These are phyloP conservation scores for Pan troglodytes DNA, from an alignment of 2,113 vertebrate genomes.

Conservation along the genomic window DNA sequence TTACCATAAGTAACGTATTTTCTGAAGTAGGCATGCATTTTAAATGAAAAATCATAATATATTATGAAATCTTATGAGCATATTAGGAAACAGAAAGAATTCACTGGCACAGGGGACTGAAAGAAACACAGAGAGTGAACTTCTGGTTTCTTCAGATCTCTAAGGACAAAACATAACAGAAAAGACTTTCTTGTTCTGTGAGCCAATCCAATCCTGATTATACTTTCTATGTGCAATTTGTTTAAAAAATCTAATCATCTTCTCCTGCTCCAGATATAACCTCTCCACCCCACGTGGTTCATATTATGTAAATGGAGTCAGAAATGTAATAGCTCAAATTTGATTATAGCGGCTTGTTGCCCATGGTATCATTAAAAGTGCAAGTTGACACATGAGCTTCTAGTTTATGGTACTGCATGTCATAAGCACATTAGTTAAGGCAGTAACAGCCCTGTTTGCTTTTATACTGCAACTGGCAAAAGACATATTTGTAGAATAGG, in stretches of 20 bases:
- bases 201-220: constrained; percentile 42
- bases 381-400: constrained; percentile 21
- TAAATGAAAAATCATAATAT: not conserved
- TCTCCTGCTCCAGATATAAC: constrained; percentile 60
- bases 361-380: constrained; percentile 45
- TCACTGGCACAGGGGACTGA: accelerated
- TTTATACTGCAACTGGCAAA: not conserved
- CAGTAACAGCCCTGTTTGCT: not conserved
- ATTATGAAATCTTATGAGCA: not conserved
- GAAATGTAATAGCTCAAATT: constrained; percentile 65
- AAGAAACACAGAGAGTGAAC: not conserved
- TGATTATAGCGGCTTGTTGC: constrained; percentile 47
- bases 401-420: constrained; percentile 3
- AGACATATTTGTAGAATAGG: not conserved
- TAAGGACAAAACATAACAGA: not conserved
- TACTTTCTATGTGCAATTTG: constrained; percentile 56
- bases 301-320: constrained; percentile 73
- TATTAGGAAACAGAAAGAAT: not conserved
- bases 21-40: not conserved
- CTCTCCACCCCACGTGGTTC: constrained; percentile 55
- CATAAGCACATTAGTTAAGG: constrained; percentile 24
- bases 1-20: not conserved
- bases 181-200: not conserved
- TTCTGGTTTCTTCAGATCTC: not conserved
- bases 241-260: constrained; percentile 62